These are phyloP conservation scores for Leptoclinus maculatus DNA, from an alignment of 2,797 vertebrate genomes.

Conservation along the genomic window DNA sequence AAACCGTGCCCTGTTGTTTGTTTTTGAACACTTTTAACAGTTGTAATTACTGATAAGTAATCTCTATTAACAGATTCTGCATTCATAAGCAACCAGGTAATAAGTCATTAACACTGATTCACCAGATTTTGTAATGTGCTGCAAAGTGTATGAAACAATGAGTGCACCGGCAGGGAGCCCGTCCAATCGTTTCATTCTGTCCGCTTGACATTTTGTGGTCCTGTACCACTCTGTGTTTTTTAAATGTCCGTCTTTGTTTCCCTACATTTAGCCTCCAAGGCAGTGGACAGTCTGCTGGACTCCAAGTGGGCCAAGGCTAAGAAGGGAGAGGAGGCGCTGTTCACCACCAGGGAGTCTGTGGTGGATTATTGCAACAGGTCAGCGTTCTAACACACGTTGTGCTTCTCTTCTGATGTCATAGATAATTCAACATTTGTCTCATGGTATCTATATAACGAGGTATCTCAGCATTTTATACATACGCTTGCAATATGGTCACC, in stretches of 20 bases:
- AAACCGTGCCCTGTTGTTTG: neutral
- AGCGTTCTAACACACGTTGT: neutral
- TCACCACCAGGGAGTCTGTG: conserved; percentile 95
- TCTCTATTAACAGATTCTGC: neutral
- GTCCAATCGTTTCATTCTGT: neutral
- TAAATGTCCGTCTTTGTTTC: conserved; percentile 15
- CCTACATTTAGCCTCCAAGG: conserved; percentile 91
- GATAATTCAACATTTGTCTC: neutral
- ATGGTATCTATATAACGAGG: neutral
- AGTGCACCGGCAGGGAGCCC: neutral
- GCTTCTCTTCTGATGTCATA: neutral
- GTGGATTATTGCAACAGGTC: conserved; percentile 98
- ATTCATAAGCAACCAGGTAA: neutral
- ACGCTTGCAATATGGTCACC: neutral
- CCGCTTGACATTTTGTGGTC: neutral
- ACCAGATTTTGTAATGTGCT: neutral
- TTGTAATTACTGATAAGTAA: neutral
- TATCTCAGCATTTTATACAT: neutral
- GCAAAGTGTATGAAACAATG: neutral
- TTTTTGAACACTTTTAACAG: neutral
- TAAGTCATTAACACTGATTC: neutral
- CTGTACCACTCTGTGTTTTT: neutral
- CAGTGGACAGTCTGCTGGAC: conserved; percentile 97
- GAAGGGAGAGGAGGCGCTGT: conserved; percentile 95
- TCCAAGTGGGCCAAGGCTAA: conserved; percentile 99